Evolutionary conservation across 2,888 invertebrate genomes (phyloP).

Genomic region (Mycalesis mineus): DNA sequence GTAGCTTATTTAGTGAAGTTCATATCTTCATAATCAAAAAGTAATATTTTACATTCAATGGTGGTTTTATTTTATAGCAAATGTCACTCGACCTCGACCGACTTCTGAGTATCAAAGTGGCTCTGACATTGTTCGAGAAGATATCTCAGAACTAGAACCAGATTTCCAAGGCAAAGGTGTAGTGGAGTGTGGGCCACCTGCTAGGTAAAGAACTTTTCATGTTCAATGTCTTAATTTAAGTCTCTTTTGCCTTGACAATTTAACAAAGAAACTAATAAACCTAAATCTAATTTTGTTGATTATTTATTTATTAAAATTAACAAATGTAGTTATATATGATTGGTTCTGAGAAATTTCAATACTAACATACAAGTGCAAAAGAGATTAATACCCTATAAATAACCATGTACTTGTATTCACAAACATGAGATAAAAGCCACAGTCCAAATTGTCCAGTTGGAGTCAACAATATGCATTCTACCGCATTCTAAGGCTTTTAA

Average conservation of each 20-base stretch:
- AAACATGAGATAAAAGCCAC: neutral
- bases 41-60: too few relatives aligned
- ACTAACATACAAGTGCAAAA: conserved; percentile 7
- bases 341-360: neutral
- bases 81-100: conserved; percentile 60
- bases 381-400: neutral
- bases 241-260: conserved; percentile 9
- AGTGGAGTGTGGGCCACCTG: conserved; percentile 82
- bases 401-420: neutral
- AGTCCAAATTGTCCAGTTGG: neutral
- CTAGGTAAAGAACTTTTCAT: conserved; percentile 69
- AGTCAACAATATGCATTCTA: too few relatives aligned
- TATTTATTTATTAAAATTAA: neutral
- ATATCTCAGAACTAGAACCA: conserved; percentile 78
- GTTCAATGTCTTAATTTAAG: neutral
- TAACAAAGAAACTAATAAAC: neutral
- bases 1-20: too few relatives aligned
- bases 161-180: conserved; percentile 56
- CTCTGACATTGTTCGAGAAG: conserved; percentile 76
- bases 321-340: neutral
- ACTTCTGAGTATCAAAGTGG: conserved; percentile 73
- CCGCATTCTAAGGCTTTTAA: too few relatives aligned
- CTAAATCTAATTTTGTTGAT: neutral
- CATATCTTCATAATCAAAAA: too few relatives aligned
- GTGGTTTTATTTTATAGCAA: conserved; percentile 46